Evolutionary conservation across 2,113 vertebrate genomes (phyloP).

Genomic region (Tragulus kanchil): DNA sequence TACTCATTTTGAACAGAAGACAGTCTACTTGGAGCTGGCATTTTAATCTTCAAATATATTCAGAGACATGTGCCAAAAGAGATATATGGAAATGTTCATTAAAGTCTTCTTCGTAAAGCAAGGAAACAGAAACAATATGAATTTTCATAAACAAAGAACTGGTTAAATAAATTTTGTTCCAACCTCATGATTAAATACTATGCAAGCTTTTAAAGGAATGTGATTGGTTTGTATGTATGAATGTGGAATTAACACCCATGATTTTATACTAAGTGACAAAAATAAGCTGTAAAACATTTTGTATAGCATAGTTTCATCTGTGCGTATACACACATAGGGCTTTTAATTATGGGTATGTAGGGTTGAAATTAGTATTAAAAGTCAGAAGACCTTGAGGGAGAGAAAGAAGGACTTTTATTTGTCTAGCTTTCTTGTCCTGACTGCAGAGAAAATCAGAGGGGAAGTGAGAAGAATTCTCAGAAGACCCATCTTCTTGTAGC

Average conservation of each 20-base stretch:
- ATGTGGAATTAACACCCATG: not conserved
- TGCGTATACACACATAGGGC: rapidly evolving
- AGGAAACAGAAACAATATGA: not conserved
- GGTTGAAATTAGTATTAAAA: not conserved
- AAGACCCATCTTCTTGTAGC: rapidly evolving
- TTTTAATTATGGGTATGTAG: not conserved
- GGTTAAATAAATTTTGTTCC: not conserved
- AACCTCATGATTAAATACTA: not conserved
- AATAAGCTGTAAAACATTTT: not conserved
- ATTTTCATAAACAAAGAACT: not conserved
- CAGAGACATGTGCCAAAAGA: not conserved
- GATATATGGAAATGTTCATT: rapidly evolving
- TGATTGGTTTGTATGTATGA: not conserved
- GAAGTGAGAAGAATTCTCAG: too few species aligned
- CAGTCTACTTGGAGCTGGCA: not conserved
- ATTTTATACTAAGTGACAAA: not conserved
- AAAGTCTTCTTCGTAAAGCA: not conserved
- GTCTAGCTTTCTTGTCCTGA: not conserved
- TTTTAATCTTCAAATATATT: not conserved
- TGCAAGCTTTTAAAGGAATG: not conserved
- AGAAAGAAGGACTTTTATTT: not conserved
- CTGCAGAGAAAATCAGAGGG: not conserved
- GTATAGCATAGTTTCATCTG: rapidly evolving
- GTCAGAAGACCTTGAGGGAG: not conserved
- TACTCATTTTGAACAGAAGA: not conserved